Evolutionary conservation across 2,888 invertebrate genomes (phyloP).

Genomic region (Spisula subtruncata): DNA sequence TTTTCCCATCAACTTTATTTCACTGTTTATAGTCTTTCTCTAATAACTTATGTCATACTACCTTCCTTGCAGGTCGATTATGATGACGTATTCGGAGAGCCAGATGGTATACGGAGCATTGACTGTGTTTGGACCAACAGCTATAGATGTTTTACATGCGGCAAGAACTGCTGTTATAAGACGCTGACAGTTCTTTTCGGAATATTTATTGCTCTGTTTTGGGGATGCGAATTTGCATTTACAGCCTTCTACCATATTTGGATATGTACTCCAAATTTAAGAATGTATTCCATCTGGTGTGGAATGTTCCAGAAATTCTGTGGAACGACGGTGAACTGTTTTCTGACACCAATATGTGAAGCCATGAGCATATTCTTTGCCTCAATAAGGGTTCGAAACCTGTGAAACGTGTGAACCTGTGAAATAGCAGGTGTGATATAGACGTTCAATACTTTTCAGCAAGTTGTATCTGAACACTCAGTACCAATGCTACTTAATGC

Average conservation of each 20-base stretch:
- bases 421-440: no score
- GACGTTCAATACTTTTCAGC: no score
- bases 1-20: no score
- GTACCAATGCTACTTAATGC: no score
- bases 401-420: no score
- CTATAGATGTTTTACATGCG: constrained; percentile 90
- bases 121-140: constrained; percentile 92
- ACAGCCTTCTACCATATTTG: constrained; percentile 91
- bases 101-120: constrained; percentile 85
- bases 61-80: constrained; percentile 72
- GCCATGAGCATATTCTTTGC: constrained; percentile 77
- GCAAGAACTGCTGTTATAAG: constrained; percentile 92
- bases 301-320: constrained; percentile 82
- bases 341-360: constrained; percentile 91
- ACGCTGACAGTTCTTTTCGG: constrained; percentile 91
- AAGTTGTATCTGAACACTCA: no score
- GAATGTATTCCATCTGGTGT: constrained; percentile 90
- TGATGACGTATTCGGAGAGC: constrained; percentile 81
- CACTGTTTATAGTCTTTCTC: no score
- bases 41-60: neutral
- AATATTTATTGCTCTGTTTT: constrained; percentile 91
- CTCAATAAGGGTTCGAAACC: constrained; percentile 77
- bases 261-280: constrained; percentile 91
- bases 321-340: constrained; percentile 89
- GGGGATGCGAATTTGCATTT: constrained; percentile 88